Conservation (phyloP, 2,888 invertebrate genomes). For the Gymnoscelis rufifasciata region DNA sequence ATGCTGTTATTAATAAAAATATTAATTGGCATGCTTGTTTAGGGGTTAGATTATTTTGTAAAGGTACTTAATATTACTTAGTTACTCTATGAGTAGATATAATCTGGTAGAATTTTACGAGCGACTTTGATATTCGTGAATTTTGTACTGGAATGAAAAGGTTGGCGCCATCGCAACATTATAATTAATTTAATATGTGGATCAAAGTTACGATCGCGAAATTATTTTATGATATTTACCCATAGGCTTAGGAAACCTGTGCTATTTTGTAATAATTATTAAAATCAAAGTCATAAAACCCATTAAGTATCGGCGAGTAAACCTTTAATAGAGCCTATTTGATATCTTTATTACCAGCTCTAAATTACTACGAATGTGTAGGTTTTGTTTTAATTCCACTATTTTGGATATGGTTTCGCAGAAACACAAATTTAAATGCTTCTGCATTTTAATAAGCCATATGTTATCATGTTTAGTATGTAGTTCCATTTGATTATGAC, state of each 20-base stretch:
- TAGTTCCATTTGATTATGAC: conserved; percentile 20
- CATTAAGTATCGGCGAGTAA: conserved; percentile 38
- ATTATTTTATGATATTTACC: no score
- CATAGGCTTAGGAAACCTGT: conserved; percentile 14
- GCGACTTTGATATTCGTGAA: no score
- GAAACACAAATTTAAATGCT: conserved; percentile 1
- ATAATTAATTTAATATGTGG: no score
- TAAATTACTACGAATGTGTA: conserved; percentile 5
- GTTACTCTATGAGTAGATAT: no score
- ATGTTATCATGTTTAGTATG: conserved; percentile 17
- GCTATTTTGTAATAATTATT: conserved; percentile 34
- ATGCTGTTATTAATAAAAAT: no score
- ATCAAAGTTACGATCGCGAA: no score
- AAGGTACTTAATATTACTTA: no score
- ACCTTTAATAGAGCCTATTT: conserved; percentile 36
- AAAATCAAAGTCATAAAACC: conserved; percentile 37
- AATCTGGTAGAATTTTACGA: no score
- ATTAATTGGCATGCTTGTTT: no score
- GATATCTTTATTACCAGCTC: conserved; percentile 12
- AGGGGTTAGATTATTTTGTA: no score
- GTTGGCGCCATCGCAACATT: conserved; percentile 39
- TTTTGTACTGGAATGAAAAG: not conserved
- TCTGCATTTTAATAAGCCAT: conserved; percentile 12
- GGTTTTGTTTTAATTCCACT: conserved; percentile 13
- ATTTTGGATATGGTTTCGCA: conserved; percentile 8